Evolutionary conservation across 2,888 invertebrate species (phyloP).

Genomic region (Pristionchus maxplancki): DNA sequence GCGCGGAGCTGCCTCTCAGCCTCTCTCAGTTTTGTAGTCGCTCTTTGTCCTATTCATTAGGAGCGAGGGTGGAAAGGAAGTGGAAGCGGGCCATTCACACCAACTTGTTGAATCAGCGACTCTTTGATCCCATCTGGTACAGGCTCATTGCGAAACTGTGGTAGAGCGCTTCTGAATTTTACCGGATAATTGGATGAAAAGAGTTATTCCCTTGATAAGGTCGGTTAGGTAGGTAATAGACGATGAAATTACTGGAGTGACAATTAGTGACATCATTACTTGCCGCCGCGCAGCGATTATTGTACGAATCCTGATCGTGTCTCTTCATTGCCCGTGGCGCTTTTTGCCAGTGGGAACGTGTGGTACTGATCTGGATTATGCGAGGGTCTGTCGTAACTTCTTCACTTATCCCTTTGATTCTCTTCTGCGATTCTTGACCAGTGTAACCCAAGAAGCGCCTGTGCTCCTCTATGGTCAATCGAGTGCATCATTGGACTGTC

Average conservation of each 20-base stretch:
- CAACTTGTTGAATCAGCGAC: background rate
- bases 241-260: too few species aligned
- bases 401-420: too few species aligned
- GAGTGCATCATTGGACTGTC: background rate
- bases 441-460: background rate
- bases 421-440: background rate
- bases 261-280: conserved; percentile 1
- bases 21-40: conserved; percentile 29
- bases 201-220: too few species aligned
- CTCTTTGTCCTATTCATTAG: conserved; percentile 29
- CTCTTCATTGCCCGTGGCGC: too few species aligned
- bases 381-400: background rate
- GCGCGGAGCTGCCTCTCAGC: too few species aligned
- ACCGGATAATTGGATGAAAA: too few species aligned
- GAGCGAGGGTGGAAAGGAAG: background rate
- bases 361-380: conserved; percentile 4
- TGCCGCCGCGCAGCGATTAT: background rate
- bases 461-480: background rate
- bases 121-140: too few species aligned
- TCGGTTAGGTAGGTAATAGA: too few species aligned
- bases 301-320: conserved; percentile 41
- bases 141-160: too few species aligned
- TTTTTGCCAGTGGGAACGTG: background rate
- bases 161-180: too few species aligned
- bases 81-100: background rate